A percentile compares a stretch with the other conserved stretches of the same genome.
Conservation (phyloP, 2,113 vertebrate species). For the Hippopotamus amphibius region DNA sequence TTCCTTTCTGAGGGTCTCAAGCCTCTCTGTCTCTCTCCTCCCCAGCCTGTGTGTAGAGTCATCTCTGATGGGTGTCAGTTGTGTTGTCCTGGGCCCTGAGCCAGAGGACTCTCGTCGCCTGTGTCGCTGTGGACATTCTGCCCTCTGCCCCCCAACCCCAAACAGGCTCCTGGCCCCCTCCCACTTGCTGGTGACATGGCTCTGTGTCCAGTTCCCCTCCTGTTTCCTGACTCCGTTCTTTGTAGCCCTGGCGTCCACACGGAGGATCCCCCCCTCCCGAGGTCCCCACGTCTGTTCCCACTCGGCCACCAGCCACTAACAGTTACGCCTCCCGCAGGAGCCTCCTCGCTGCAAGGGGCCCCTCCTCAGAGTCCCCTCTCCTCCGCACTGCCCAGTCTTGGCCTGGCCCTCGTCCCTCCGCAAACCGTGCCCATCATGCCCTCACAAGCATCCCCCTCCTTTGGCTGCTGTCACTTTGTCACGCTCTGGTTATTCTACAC, state of each 20-base stretch:
- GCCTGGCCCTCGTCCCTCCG: not conserved
- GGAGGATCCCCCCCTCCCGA: not conserved
- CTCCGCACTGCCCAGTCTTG: rapidly evolving
- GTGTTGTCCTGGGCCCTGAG: not conserved
- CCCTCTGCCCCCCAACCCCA: not conserved
- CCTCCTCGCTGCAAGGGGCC: no score
- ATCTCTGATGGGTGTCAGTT: not conserved
- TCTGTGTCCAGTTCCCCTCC: not conserved
- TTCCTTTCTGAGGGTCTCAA: not conserved
- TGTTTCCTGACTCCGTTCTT: not conserved
- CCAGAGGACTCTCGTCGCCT: not conserved
- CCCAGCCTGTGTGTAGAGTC: no score
- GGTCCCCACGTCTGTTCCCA: not conserved
- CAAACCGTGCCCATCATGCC: not conserved
- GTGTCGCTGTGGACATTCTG: not conserved
- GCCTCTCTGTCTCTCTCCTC: not conserved
- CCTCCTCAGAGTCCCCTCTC: not conserved
- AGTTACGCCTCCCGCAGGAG: not conserved
- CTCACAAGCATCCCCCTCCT: not conserved
- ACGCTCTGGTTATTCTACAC: not conserved
- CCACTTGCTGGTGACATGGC: not conserved
- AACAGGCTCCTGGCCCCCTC: no score
- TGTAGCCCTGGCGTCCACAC: not conserved
- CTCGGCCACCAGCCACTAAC: not conserved
- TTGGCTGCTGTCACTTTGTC: not conserved